Conservation (phyloP, 2,113 vertebrate species). For the Oryzias javanicus region DNA sequence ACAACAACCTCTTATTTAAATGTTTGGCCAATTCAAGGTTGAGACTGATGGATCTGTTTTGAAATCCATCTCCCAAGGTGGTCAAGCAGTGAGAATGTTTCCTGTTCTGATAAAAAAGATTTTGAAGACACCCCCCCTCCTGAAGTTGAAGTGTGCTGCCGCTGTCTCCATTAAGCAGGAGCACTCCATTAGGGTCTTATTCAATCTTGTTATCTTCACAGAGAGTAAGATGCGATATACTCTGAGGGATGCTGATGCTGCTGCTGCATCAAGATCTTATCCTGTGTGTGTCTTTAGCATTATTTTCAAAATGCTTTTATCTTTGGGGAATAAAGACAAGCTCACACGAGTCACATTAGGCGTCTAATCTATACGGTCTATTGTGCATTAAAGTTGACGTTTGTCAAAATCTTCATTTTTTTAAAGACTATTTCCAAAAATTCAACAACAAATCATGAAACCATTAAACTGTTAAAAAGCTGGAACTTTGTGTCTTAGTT, state of each 20-base stretch:
- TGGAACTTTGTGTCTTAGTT: background rate
- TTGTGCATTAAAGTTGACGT: no score
- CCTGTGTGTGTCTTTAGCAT: constrained; percentile 11
- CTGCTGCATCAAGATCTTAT: constrained; percentile 28
- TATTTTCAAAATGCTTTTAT: background rate
- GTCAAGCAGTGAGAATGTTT: constrained; percentile 9
- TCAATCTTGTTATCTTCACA: constrained; percentile 34
- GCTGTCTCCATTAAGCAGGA: constrained; percentile 51
- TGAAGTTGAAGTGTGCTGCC: background rate
- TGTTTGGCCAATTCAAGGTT: constrained; percentile 18
- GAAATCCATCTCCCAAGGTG: constrained; percentile 16
- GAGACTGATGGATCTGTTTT: background rate
- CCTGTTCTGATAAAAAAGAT: constrained; percentile 15
- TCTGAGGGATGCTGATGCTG: constrained; percentile 45
- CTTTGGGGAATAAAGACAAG: background rate
- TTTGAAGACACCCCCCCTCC: background rate
- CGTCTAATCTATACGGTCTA: background rate
- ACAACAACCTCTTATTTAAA: constrained; percentile 11
- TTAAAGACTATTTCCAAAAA: background rate
- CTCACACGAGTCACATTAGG: background rate
- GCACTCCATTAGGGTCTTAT: constrained; percentile 57
- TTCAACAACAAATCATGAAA: constrained; percentile 7
- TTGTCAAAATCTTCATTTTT: no score
- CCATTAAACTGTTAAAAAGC: constrained; percentile 24
- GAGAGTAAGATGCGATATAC: background rate